phyloP scores from a whole-genome alignment of 53 echinoderm and acorn worm species.

The Holothuria scabra region DNA sequence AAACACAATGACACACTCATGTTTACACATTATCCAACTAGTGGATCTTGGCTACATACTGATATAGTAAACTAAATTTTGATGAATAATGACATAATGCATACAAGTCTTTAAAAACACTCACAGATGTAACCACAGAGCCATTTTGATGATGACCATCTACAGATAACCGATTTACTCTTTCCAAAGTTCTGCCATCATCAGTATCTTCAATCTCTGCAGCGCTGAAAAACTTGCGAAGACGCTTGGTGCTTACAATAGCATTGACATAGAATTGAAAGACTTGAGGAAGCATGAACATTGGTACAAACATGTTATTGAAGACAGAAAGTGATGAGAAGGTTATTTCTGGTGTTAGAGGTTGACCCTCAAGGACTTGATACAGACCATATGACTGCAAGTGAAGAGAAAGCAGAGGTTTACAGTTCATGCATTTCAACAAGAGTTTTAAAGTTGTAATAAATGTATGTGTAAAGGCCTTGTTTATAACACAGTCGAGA shows the following conservation, averaged over 20 bases:
- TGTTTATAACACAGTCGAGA: no score
- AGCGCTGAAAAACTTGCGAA: constrained; percentile 80
- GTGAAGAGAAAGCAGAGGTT: neutral
- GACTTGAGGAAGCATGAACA: constrained; percentile 80
- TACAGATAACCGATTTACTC: neutral
- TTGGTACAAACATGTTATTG: constrained; percentile 83
- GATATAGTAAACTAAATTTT: no score
- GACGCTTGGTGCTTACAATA: constrained; percentile 76
- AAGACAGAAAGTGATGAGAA: constrained; percentile 88
- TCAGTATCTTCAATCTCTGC: constrained; percentile 82
- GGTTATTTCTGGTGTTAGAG: constrained; percentile 90
- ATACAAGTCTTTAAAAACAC: no score
- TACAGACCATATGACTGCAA: constrained; percentile 83
- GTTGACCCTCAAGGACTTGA: constrained; percentile 66
- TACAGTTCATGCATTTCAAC: no score
- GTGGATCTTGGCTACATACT: no score
- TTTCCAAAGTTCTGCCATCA: constrained; percentile 58
- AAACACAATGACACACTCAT: no score
- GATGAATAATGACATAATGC: no score
- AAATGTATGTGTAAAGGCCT: no score
- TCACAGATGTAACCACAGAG: no score
- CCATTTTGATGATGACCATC: no score
- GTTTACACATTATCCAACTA: no score
- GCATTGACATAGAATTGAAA: constrained; percentile 88
- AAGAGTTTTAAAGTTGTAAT: no score